Conservation (phyloP, 2,888 invertebrate species). For the Pemphredon lugubris region DNA sequence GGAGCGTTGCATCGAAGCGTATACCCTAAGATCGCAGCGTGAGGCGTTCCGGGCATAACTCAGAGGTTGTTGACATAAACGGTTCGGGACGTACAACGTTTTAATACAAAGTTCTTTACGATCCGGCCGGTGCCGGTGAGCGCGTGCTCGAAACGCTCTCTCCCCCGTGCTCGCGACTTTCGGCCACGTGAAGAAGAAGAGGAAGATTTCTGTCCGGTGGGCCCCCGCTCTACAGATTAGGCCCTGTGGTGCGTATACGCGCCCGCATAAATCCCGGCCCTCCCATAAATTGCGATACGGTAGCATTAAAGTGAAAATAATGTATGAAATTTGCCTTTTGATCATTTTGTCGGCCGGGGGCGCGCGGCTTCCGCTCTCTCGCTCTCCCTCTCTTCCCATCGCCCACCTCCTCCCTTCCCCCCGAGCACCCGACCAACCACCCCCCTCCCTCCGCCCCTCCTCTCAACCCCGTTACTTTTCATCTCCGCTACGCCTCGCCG, state of each 20-base stretch:
- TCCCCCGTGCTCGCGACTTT: constrained; percentile 30
- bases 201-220: constrained; percentile 58
- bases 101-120: constrained; percentile 76
- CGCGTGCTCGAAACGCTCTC: constrained; percentile 44
- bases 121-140: constrained; percentile 49
- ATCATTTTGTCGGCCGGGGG: constrained; percentile 80
- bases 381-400: constrained; percentile 31
- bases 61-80: constrained; percentile 74
- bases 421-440: constrained; percentile 10
- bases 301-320: constrained; percentile 81
- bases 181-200: constrained; percentile 38
- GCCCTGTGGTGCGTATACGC: constrained; percentile 70
- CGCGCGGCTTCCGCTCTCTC: constrained; percentile 75
- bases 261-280: constrained; percentile 78
- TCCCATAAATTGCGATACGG: constrained; percentile 80
- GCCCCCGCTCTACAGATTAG: constrained; percentile 61
- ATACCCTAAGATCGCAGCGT: constrained; percentile 57
- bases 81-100: constrained; percentile 71
- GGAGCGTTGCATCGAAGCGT: constrained; percentile 52
- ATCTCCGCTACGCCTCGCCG: constrained; percentile 25
- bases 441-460: constrained; percentile 38
- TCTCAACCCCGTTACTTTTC: constrained; percentile 4
- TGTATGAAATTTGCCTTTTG: constrained; percentile 80
- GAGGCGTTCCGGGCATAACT: constrained; percentile 71
- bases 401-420: constrained; percentile 40